Base-by-base conservation (phyloP, 1,140 invertebrate genomes). In the Drosophila ananassae region DNA sequence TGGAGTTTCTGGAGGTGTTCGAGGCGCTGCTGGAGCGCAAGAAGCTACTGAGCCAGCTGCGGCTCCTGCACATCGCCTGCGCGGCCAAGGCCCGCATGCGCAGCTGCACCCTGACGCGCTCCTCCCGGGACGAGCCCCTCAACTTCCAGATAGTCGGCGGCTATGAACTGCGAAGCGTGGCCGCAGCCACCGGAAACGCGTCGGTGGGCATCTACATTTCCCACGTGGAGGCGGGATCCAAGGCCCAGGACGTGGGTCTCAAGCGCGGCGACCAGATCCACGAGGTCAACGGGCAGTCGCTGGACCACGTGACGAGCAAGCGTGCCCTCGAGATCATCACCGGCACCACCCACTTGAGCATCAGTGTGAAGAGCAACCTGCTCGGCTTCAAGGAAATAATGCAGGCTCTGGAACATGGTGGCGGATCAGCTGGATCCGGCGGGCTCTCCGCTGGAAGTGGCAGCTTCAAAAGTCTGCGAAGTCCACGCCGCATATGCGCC, bases 191-290 rank as follows among this genome's bases (percentile, higher is more conserved):
- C 0, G 90, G 93, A 58, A 95, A 95, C 51, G 97, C 96, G 92
- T 61, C 79, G 0, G 87, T 91, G 5, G 98, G 98, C 12, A 98
- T 99, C 61, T 99, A 99, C 93, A 96, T 99, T 61, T 96, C 97
- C 9, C 97, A 98, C 93, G 96, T 99, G 17, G 98, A 99, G 81
- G 96, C 96, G 73, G 95, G 95, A 58, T 98, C 98, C 2, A 98
- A 98, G 92, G 98, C 98, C 0, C 97, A 98, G 92, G 97, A 99
- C 87, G 96, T 98, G n/a, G 98, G 99, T 1, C 93, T 99, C 13
- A 99, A 99, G 92, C 94, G 98, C 52, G 98, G 98, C 2, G 99
- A 99, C 94, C 98, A 99, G 93, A 97, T 99, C 68, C 93, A 99
- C 57, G 98, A 99, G 93, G 98, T 99, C 0, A 99, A 99, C 92